Base-by-base conservation (phyloP, 2,113 vertebrate species). In the Natator depressus region DNA sequence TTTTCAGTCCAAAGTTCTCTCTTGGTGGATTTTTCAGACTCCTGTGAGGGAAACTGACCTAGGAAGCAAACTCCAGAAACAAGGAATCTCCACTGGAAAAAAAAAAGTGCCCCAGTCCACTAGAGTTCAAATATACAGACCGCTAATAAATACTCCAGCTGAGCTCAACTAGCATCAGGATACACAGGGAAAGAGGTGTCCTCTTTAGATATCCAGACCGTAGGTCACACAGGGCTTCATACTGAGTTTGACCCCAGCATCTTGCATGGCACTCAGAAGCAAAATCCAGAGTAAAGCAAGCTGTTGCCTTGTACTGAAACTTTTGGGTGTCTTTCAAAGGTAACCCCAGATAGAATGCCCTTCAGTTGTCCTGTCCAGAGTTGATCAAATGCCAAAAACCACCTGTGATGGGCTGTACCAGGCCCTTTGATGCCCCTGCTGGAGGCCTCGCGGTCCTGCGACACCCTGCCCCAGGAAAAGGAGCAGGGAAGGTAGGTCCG, bases 241-340 rank as follows among this genome's bases (percentile, higher is more conserved):
- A 25, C 24, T 46, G 11, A 76, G 11, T 2, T 24, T 46, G 72
- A 46, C 24, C 13, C 5, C 24, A 8, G 80, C 3, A n/a, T n/a
- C 8, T 10, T 57, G 7, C 1, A 4, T 2, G 87, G 6, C 3
- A 35, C 35, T 85, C 46, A 65, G 24, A 50, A 88, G 17, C 2
- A 50, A 54, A 92, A 46, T 87, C 88, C 16, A 75, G 0, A 59
- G 16, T 16, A 75, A 87, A 9, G 5, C 2, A 19, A 49, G 31
- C 6, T 80, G n/a, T 0, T 5, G 13, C 62, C 4, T n/a, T 76
- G 29, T 3, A 12, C 17, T 75, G 11, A 86, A 82, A 5, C 2
- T 7, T 82, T 65, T 75, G 42, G 72, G 29, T 46, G 84, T n/a
- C 46, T 92, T 84, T 88, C 59, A 84, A 81, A 93, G 22, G 27